Evolutionary conservation across 2,888 invertebrate species (phyloP).

Genomic region (Caenorhabditis afra): DNA sequence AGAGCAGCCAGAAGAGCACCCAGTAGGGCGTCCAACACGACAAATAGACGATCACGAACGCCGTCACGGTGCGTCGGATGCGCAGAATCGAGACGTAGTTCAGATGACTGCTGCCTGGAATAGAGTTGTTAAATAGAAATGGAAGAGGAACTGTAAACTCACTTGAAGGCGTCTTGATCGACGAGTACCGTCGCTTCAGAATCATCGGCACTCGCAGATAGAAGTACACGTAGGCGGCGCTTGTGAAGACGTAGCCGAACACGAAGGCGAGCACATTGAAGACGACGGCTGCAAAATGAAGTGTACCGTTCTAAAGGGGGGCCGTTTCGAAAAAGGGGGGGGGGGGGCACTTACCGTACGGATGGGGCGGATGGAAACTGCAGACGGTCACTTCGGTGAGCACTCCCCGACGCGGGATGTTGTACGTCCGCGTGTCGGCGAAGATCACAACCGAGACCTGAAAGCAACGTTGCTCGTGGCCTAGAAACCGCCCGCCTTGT

Average conservation of each 20-base stretch:
- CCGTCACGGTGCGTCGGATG: conserved; percentile 66
- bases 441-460: conserved; percentile 28
- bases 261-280: conserved; percentile 66
- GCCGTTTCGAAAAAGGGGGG: background rate
- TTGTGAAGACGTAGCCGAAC: conserved; percentile 66
- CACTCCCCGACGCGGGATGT: conserved; percentile 13
- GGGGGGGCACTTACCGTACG: conserved; percentile 39
- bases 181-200: conserved; percentile 59
- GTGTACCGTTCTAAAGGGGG: too few species aligned
- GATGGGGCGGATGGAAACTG: conserved; percentile 54
- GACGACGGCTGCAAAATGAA: conserved; percentile 46
- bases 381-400: conserved; percentile 41
- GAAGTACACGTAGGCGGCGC: conserved; percentile 68
- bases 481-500: too few species aligned
- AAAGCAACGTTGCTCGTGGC: too few species aligned
- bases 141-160: too few species aligned
- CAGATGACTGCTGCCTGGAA: conserved; percentile 47
- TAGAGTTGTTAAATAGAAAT: too few species aligned
- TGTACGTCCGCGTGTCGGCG: conserved; percentile 36
- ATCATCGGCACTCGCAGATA: conserved; percentile 65
- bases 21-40: conserved; percentile 72
- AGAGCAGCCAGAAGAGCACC: conserved; percentile 67
- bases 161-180: conserved; percentile 36
- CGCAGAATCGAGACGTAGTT: conserved; percentile 59
- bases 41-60: conserved; percentile 67